Evolutionary conservation across 2,888 invertebrate species (phyloP), one percentile per base, ranked within the genome.

Genomic region (Hirtodrosophila alboralis): DNA sequence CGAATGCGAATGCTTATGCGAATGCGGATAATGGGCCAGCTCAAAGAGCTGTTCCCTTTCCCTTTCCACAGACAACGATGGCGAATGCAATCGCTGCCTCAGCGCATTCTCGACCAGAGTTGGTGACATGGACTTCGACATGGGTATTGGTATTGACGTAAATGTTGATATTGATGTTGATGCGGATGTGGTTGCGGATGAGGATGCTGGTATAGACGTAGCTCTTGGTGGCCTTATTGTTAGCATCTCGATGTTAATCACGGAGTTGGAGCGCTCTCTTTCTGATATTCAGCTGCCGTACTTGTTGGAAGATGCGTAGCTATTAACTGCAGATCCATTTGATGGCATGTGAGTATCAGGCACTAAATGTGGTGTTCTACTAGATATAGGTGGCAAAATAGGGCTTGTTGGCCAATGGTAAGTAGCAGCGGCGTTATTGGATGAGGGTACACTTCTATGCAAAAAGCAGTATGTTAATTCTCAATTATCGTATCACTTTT

Each of bases 321-420:
- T 89, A 89, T 90, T 90, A 87, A 89, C 89, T 88, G 89, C 88
- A 85, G 90, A 89, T 89, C 89, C 90, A 84, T 89, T 90, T 88
- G 90, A 89, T 90, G 89, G 86, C 88, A 90, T 89, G 86, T 89
- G 89, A 88, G 93, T 94, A 89, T 95, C 95, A 37, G 95, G 94
- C 68, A 95, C 94, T 62, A 95, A 92, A 89, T 95, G 95, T 67
- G 93, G 93, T 77, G 95, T 94, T 83, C 95, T 92, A 78, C 93
- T 93, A 80, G 93, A 92, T 75, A 94, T 92, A 57, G 94, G 93
- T 79, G 95, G 95, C 84, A 95, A 92, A 75, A 95, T 93, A 69
- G 95, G 94, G 89, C 95, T 95, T 64, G 94, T 94, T 69, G 96
- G 95, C 96, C 96, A 96, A 62, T 95, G 95, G 88, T 95, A 94